These are phyloP conservation scores for Rhynchophorus ferrugineus DNA, from an alignment of 1,140 invertebrate species.

Conservation along the genomic window DNA sequence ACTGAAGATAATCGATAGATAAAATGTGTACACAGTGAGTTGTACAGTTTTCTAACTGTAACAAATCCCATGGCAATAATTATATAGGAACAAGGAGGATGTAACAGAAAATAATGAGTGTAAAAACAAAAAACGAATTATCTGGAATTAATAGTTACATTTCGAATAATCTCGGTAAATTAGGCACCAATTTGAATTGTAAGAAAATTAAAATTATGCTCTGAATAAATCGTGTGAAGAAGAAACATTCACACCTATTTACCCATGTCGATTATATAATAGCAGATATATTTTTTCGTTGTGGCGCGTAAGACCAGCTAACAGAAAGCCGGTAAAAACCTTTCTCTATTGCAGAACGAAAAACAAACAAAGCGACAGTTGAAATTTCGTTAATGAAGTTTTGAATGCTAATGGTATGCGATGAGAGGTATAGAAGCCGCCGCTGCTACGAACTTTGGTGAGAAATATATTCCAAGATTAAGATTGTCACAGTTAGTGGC, in stretches of 20 bases:
- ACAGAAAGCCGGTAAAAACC: neutral
- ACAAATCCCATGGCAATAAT: no score
- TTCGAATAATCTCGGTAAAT: no score
- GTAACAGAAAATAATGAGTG: no score
- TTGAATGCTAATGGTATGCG: constrained; percentile 14
- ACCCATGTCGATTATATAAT: neutral
- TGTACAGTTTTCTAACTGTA: no score
- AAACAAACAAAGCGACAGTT: constrained; percentile 12
- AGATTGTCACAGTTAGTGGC: constrained; percentile 39
- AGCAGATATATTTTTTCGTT: neutral
- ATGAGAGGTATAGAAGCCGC: constrained; percentile 13
- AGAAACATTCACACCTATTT: neutral
- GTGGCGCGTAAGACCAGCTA: neutral
- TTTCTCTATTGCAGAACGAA: neutral
- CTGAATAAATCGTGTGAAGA: neutral
- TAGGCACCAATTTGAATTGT: no score
- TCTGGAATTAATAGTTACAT: no score
- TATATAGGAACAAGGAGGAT: no score
- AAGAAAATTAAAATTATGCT: neutral
- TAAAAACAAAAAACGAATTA: no score
- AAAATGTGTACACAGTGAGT: no score
- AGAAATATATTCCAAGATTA: constrained; percentile 35
- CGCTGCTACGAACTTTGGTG: constrained; percentile 23
- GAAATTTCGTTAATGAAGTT: constrained; percentile 5
- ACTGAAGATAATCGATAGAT: no score